A percentile compares a stretch with the other conserved stretches of the same genome.
Evolutionary conservation across 1,140 invertebrate genomes (phyloP).

Genomic region (Metaphire vulgaris): DNA sequence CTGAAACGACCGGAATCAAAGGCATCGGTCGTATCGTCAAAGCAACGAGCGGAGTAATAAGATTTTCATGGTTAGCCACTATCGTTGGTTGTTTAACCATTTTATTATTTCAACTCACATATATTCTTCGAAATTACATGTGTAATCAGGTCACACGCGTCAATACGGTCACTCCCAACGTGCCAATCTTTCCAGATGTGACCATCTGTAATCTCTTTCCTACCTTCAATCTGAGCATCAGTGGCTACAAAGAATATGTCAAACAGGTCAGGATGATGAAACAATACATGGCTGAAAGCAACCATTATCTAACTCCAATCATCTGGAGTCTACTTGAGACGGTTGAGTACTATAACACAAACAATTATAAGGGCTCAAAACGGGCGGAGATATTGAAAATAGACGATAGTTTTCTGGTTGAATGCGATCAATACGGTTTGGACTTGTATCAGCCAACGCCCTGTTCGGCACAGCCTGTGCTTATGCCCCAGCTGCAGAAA

Average conservation of each 20-base stretch:
- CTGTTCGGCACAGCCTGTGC: background rate
- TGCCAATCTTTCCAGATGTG: background rate
- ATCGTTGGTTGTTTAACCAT: background rate
- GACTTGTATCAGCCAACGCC: background rate
- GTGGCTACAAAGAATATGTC: background rate
- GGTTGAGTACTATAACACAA: background rate
- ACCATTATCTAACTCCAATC: too few species aligned
- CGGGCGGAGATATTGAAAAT: background rate
- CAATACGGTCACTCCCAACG: background rate
- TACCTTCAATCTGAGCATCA: background rate
- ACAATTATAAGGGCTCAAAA: background rate
- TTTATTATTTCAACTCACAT: background rate
- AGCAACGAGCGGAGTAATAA: background rate
- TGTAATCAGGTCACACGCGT: background rate
- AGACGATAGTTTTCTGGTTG: background rate
- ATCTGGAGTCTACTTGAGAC: too few species aligned
- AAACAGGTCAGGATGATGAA: background rate
- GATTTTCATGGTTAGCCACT: background rate
- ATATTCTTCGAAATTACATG: background rate
- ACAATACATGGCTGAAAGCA: background rate
- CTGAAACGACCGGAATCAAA: background rate
- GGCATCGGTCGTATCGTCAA: background rate
- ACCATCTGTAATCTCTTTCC: background rate
- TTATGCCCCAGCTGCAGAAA: background rate
- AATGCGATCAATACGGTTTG: background rate